These are phyloP conservation scores for Apoda limacodes DNA, from an alignment of 2,888 invertebrate species.

Conservation along the genomic window DNA sequence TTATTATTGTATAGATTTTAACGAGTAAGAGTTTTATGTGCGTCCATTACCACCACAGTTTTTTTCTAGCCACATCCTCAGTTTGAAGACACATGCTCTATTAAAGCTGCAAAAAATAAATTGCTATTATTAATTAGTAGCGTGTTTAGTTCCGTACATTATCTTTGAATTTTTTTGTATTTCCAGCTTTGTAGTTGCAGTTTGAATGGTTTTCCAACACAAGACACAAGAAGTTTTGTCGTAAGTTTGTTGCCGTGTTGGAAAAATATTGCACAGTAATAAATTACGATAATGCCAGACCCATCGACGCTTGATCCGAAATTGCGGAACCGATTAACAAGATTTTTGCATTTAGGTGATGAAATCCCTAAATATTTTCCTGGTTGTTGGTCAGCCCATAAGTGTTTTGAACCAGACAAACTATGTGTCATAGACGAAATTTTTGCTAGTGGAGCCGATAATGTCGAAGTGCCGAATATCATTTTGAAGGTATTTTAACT, in stretches of 20 bases:
- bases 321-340: slow-evolving; percentile 46
- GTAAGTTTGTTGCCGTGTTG: slow-evolving; percentile 7
- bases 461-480: slow-evolving; percentile 39
- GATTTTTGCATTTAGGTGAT: slow-evolving; percentile 65
- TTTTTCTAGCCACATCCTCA: slow-evolving; percentile 68
- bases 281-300: slow-evolving; percentile 31
- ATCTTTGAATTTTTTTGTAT: not conserved
- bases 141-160: too few relatives aligned
- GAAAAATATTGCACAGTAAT: slow-evolving; percentile 4
- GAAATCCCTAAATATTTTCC: slow-evolving; percentile 67
- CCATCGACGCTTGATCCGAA: slow-evolving; percentile 32
- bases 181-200: not conserved
- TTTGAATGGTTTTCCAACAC: not conserved
- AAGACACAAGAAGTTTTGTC: too few relatives aligned
- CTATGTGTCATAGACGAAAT: slow-evolving; percentile 41
- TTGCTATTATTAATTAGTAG: too few relatives aligned
- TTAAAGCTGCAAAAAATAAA: slow-evolving; percentile 41
- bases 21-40: too few relatives aligned
- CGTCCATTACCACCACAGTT: slow-evolving; percentile 57
- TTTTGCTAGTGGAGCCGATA: slow-evolving; percentile 24
- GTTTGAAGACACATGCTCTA: slow-evolving; percentile 61
- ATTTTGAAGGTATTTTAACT: slow-evolving; percentile 55
- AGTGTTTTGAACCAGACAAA: slow-evolving; percentile 55
- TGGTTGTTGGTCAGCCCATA: slow-evolving; percentile 64
- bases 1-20: too few relatives aligned